These are phyloP conservation scores for Steinernema hermaphroditum DNA, from an alignment of 2,888 invertebrate species.

Conservation along the genomic window DNA sequence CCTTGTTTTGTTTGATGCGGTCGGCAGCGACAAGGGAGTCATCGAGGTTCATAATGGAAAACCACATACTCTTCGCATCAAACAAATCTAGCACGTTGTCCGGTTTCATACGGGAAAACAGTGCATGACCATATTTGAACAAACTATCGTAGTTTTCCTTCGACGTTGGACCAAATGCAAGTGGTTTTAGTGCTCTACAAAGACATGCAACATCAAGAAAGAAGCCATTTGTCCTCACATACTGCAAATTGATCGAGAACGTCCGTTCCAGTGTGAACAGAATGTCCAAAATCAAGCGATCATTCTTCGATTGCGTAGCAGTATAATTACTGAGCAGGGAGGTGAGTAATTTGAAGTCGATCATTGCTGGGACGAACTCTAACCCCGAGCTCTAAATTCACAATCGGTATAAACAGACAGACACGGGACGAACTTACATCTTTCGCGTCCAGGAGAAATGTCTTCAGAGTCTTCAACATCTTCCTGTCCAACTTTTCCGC, in stretches of 20 bases:
- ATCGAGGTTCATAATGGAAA: constrained; percentile 35
- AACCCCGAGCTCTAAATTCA: not conserved
- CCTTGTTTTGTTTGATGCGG: constrained; percentile 19
- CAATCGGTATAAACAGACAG: not conserved
- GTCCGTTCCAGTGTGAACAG: not conserved
- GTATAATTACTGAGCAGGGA: constrained; percentile 5
- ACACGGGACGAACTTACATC: not conserved
- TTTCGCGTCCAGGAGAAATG: not conserved
- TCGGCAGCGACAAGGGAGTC: not conserved
- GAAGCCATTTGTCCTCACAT: not conserved
- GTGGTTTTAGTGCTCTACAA: constrained; percentile 27
- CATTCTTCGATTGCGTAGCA: constrained; percentile 1
- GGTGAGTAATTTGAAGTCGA: constrained; percentile 2
- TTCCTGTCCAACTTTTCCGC: not conserved
- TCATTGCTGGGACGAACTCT: not conserved
- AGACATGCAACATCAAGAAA: not conserved
- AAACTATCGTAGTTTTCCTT: not conserved
- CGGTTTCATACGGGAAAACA: constrained; percentile 4
- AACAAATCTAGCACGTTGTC: constrained; percentile 36
- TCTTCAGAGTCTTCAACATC: not conserved
- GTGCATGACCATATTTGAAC: constrained; percentile 13
- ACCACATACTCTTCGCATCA: constrained; percentile 37
- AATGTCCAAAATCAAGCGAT: not conserved
- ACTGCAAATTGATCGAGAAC: constrained; percentile 3
- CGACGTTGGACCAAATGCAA: constrained; percentile 1